phyloP scores from a whole-genome alignment of 2,113 vertebrate species.

The Typhlomys cinereus region DNA sequence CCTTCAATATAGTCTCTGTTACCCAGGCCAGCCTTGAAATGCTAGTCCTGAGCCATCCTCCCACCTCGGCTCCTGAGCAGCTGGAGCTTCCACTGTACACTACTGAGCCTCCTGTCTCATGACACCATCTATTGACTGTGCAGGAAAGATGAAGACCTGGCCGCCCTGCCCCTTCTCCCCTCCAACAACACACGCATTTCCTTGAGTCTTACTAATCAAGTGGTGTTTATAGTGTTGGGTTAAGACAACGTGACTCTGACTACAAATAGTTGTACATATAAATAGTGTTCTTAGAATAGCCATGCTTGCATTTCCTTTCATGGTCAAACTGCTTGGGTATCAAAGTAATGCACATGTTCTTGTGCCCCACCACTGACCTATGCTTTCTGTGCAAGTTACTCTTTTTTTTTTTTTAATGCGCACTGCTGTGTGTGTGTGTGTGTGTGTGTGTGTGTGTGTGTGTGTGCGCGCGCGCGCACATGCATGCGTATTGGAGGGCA shows the following conservation, averaged over 20 bases:
- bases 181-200: not conserved
- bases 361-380: not conserved
- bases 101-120: not conserved
- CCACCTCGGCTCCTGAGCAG: not conserved
- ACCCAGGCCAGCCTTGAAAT: not conserved
- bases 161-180: not conserved
- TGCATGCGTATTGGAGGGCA: too few species aligned
- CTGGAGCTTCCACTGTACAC: not conserved
- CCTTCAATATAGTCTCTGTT: not conserved
- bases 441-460: too few species aligned
- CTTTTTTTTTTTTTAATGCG: too few species aligned
- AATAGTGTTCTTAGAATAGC: constrained; percentile 34
- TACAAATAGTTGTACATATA: constrained; percentile 18
- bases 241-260: not conserved
- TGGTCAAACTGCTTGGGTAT: not conserved
- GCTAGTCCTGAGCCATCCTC: not conserved
- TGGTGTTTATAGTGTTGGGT: not conserved
- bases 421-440: too few species aligned
- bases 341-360: not conserved
- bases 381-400: too few species aligned
- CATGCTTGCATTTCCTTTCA: constrained; percentile 16
- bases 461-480: too few species aligned
- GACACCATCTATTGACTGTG: not conserved
- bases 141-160: not conserved
- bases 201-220: not conserved